Conservation (phyloP, 2,113 vertebrate genomes). For the Arothron firmamentum region DNA sequence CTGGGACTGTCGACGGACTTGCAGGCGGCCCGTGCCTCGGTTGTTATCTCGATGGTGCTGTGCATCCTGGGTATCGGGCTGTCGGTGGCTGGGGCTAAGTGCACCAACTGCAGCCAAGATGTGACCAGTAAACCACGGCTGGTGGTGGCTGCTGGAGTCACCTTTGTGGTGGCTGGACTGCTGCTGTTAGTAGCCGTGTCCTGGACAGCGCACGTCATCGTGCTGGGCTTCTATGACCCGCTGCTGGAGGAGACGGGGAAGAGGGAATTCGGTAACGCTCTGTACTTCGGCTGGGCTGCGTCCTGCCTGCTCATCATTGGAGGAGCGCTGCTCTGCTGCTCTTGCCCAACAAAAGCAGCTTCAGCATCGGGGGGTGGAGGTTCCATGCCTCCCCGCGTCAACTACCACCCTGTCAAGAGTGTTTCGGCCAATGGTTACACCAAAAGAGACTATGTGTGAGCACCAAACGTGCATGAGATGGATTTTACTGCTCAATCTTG, state of each 20-base stretch:
- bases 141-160: constrained; percentile 59
- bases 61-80: constrained; percentile 68
- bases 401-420: constrained; percentile 65
- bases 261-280: constrained; percentile 77
- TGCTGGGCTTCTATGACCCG: constrained; percentile 74
- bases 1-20: constrained; percentile 71
- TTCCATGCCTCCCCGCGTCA: constrained; percentile 32
- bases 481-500: background rate
- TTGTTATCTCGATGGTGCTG: constrained; percentile 69
- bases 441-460: constrained; percentile 76
- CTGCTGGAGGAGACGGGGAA: constrained; percentile 75
- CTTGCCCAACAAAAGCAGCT: constrained; percentile 54
- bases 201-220: constrained; percentile 76
- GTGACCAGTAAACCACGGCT: constrained; percentile 68
- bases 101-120: constrained; percentile 75
- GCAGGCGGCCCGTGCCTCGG: constrained; percentile 73
- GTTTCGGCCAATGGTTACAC: constrained; percentile 59
- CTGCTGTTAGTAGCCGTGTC: constrained; percentile 75
- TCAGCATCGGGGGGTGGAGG: constrained; percentile 1
- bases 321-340: constrained; percentile 74
- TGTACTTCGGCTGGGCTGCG: constrained; percentile 79
- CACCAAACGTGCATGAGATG: background rate
- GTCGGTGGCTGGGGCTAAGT: constrained; percentile 75
- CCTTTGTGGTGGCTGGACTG: constrained; percentile 65
- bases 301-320: constrained; percentile 74